Conservation (phyloP, 2,113 vertebrate genomes). For the Chloebia gouldiae region DNA sequence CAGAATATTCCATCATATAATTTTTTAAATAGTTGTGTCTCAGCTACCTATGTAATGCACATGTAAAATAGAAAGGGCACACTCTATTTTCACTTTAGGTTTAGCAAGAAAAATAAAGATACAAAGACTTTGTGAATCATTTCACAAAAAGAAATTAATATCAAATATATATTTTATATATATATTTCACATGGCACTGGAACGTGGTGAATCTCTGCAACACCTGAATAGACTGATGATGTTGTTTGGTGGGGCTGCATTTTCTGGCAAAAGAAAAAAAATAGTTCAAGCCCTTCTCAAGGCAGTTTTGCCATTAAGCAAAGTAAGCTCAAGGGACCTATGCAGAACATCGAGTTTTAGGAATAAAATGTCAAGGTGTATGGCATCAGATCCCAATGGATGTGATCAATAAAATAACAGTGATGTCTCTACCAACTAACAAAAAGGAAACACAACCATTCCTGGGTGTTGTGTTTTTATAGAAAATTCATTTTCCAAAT, state of each 20-base stretch:
- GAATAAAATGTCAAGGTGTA: not conserved
- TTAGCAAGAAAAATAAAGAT: not conserved
- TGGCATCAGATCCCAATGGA: not conserved
- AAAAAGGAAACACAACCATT: not conserved
- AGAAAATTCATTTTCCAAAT: not conserved
- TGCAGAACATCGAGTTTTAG: not conserved
- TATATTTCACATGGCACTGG: not conserved
- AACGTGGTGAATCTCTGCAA: not conserved
- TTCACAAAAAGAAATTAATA: not conserved
- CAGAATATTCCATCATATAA: not conserved
- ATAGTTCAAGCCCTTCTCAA: not conserved
- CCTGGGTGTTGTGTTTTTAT: not conserved
- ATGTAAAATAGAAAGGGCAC: not conserved
- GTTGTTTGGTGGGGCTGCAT: fast-evolving
- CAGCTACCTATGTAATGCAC: not conserved
- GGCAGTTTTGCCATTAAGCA: not conserved
- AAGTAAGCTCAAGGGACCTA: not conserved
- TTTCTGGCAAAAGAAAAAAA: not conserved
- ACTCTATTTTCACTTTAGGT: not conserved
- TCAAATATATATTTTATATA: not conserved
- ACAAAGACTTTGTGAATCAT: not conserved
- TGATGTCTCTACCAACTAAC: not conserved
- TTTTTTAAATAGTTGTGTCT: not conserved
- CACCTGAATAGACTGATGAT: not conserved
- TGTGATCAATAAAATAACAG: not conserved